phyloP scores from a whole-genome alignment of 2,113 vertebrate genomes.

The Ginglymostoma cirratum region DNA sequence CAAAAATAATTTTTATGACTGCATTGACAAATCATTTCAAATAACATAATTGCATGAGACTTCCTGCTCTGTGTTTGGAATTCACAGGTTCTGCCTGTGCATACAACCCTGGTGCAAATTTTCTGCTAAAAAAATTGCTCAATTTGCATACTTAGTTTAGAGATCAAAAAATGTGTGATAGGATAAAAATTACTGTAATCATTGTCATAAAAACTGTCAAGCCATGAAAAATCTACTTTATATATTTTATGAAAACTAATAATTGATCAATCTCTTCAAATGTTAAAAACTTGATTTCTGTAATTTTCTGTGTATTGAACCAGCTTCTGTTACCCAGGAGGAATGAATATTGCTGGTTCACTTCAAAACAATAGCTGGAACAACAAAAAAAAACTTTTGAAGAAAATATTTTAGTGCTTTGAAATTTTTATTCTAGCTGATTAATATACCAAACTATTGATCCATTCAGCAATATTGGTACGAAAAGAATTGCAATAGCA shows the following conservation, averaged over 20 bases:
- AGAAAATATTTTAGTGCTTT: too few species aligned
- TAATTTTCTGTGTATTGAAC: neutral
- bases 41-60: neutral
- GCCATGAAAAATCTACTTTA: neutral
- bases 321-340: neutral
- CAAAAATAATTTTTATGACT: neutral
- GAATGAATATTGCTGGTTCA: neutral
- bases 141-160: neutral
- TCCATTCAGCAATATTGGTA: neutral
- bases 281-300: neutral
- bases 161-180: neutral
- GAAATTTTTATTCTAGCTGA: neutral
- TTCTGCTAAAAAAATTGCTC: neutral
- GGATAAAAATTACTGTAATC: neutral
- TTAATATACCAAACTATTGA: neutral
- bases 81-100: neutral
- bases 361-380: neutral
- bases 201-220: neutral
- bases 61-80: neutral
- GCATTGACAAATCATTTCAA: neutral
- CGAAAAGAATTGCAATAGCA: neutral
- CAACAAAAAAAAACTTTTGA: neutral
- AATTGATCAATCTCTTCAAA: neutral
- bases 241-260: neutral
- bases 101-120: neutral